Base-by-base conservation (phyloP, 2,888 invertebrate genomes). In the Tinea semifulvella region DNA sequence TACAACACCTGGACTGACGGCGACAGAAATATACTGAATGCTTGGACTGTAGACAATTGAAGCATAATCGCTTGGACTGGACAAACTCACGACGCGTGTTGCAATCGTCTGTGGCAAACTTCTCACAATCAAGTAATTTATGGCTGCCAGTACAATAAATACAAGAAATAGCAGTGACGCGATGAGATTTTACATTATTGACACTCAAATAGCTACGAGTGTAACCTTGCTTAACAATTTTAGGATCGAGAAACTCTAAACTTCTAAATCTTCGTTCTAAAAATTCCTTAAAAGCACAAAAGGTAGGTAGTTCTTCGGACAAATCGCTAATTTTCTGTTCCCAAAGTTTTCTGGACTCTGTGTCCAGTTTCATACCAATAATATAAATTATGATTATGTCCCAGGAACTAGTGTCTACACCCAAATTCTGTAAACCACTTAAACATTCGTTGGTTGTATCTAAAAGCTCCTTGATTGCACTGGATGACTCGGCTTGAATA, bases 371-470 rank as follows among this genome's bases (percentile, higher is more conserved):
- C 7, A 14, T 14, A 7, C 16, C 6, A 36, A 36, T 5, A 6
- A 36, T 36, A 16, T 36, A 36, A 36, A 36, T 36, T 14, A 36
- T 36, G 11, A 36, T 17, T 4, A 36, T n/a, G 16, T 45, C 45
- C 45, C 40, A 45, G 14, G 39, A 27, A 8, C 19, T 19, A 18
- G 40, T 27, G 16, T 39, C 25, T 8, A 45, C 35, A 3, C 45
- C 45, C 3, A 45, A 13, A 19, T 45, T 45, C 3, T 13, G 8
- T 18, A 45, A 45, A 6, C 35, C 38, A 27, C n/a, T 39, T 27
- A 45, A 27, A 39, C 45, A 45, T 5, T 45, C 45, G 19, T 11
- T 45, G 10, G 45, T 39, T 25, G 45, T 45, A 45, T 45, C 45
- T 8, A 45, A 45, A 11, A 45, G 17, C 11, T 27, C 39, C 14